Percentiles rank a stretch among this genome's conserved stretches.
These are phyloP conservation scores for Oscheius sp. DNA, from an alignment of 2,888 invertebrate genomes.

Conservation along the genomic window DNA sequence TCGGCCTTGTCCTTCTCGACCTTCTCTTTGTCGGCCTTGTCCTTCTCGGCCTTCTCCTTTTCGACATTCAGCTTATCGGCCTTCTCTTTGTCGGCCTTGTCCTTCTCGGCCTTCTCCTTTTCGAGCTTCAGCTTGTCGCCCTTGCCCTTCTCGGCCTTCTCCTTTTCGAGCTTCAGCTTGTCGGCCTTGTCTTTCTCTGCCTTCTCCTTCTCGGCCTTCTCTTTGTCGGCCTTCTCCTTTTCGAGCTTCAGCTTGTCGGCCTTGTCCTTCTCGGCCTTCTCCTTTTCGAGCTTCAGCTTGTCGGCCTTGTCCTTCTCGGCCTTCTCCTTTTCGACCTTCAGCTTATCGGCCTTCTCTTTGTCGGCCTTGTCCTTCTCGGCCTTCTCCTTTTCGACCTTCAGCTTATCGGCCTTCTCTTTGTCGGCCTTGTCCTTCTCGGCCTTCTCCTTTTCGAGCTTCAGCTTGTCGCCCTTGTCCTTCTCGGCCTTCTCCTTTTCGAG, in stretches of 20 bases:
- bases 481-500: conserved; percentile 14
- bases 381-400: conserved; percentile 14
- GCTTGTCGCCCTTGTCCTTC: conserved; percentile 18
- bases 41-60: conserved; percentile 4
- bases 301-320: conserved; percentile 20
- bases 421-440: conserved; percentile 21
- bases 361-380: conserved; percentile 16
- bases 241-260: conserved; percentile 3
- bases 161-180: conserved; percentile 12
- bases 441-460: conserved; percentile 15
- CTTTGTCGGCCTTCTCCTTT: conserved; percentile 16
- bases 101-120: conserved; percentile 18
- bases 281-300: conserved; percentile 7
- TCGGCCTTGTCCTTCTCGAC: conserved; percentile 17
- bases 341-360: conserved; percentile 19
- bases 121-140: neutral
- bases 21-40: conserved; percentile 11
- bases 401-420: conserved; percentile 15
- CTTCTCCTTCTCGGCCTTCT: conserved; percentile 22
- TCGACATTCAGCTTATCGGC: conserved; percentile 2
- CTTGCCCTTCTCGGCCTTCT: conserved; percentile 9
- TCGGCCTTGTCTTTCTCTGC: conserved; percentile 25
- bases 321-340: conserved; percentile 1
- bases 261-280: conserved; percentile 25
- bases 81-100: conserved; percentile 18